phyloP scores from a whole-genome alignment of 2,888 invertebrate species.

The Hecatera dysodea region DNA sequence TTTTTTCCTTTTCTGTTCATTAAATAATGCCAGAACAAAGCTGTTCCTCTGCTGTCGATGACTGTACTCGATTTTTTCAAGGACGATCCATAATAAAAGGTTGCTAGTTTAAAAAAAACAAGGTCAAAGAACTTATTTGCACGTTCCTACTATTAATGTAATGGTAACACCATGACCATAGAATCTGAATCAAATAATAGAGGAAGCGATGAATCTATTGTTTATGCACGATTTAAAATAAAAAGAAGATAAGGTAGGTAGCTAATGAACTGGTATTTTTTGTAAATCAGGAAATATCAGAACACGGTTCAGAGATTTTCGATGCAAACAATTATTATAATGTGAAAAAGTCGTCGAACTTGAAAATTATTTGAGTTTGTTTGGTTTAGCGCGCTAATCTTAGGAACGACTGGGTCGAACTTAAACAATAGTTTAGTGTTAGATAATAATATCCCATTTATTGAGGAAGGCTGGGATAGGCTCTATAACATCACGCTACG shows the following conservation, averaged over 20 bases:
- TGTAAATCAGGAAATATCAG: conserved; percentile 23
- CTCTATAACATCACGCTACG: too few species aligned
- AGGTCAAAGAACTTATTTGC: conserved; percentile 67
- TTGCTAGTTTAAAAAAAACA: conserved; percentile 42
- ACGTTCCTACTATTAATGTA: conserved; percentile 37
- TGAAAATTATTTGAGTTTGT: too few species aligned
- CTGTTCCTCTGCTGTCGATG: conserved; percentile 5
- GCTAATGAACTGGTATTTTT: conserved; percentile 16
- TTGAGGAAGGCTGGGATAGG: too few species aligned
- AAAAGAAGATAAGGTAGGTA: conserved; percentile 24
- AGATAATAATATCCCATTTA: too few species aligned
- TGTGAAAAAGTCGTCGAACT: neutral
- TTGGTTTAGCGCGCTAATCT: too few species aligned
- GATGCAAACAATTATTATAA: neutral
- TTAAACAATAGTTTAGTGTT: too few species aligned
- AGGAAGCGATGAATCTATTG: conserved; percentile 49
- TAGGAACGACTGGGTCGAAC: too few species aligned
- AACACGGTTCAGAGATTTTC: neutral
- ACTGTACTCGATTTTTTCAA: conserved; percentile 41
- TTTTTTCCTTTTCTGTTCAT: neutral
- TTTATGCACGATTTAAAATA: conserved; percentile 39
- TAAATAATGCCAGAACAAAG: neutral
- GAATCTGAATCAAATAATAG: conserved; percentile 18
- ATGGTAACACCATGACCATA: conserved; percentile 44
- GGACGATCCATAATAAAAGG: conserved; percentile 38